Evolutionary conservation across 2,888 invertebrate genomes (phyloP).

Genomic region (Oscheius myriophilus): DNA sequence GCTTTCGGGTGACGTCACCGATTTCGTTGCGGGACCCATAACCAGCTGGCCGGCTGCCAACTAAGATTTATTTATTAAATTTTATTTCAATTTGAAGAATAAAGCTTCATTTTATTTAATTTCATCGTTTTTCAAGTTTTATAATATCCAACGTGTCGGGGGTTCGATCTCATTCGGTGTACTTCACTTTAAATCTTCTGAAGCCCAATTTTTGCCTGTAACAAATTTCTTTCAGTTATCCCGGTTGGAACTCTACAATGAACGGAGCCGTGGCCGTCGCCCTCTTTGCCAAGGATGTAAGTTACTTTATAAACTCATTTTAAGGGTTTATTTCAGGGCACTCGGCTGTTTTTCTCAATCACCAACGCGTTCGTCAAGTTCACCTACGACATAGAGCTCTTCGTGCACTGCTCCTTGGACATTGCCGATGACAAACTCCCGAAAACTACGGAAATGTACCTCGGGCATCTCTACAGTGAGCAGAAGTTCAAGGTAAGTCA

Average conservation of each 20-base stretch:
- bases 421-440: constrained; percentile 61
- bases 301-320: not conserved
- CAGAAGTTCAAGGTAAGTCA: constrained; percentile 54
- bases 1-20: not conserved
- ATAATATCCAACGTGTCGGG: too few species aligned
- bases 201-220: too few species aligned
- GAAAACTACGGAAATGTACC: constrained; percentile 52
- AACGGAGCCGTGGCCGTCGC: constrained; percentile 51
- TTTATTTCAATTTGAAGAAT: not conserved
- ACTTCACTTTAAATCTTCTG: too few species aligned
- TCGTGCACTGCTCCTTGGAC: constrained; percentile 63
- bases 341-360: constrained; percentile 54
- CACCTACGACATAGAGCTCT: constrained; percentile 58
- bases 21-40: constrained; percentile 12
- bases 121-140: too few species aligned
- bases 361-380: constrained; percentile 39
- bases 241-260: not conserved
- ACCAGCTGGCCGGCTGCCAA: not conserved
- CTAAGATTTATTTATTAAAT: not conserved
- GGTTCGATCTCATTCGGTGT: too few species aligned
- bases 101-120: too few species aligned
- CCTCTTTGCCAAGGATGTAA: constrained; percentile 53
- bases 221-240: too few species aligned
- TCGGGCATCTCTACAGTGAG: constrained; percentile 56
- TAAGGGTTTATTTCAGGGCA: constrained; percentile 44